Percentiles rank a stretch among this genome's conserved stretches.
Conservation (phyloP, 2,113 vertebrate species). For the Edolisoma coerulescens region DNA sequence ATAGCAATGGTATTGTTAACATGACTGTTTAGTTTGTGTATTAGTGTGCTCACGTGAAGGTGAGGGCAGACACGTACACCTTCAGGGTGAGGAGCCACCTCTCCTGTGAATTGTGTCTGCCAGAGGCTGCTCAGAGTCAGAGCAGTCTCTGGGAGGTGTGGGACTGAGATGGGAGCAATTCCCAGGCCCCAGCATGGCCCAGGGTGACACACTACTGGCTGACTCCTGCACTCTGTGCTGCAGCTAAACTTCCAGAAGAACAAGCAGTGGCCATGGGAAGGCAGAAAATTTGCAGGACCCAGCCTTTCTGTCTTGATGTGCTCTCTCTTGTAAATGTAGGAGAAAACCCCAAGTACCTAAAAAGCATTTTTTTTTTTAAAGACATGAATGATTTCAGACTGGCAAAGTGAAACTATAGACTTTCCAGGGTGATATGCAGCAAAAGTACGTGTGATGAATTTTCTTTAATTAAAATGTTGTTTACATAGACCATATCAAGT, state of each 20-base stretch:
- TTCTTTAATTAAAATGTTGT: neutral
- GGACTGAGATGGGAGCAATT: neutral
- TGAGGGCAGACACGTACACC: rapidly evolving
- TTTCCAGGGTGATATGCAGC: neutral
- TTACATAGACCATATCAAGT: neutral
- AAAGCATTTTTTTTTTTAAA: neutral
- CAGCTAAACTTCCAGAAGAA: neutral
- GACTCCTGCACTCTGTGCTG: neutral
- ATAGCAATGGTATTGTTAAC: neutral
- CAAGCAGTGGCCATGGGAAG: neutral
- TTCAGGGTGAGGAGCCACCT: neutral
- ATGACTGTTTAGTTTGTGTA: neutral
- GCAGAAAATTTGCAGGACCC: neutral
- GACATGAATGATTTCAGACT: neutral
- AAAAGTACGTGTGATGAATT: neutral
- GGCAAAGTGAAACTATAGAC: neutral
- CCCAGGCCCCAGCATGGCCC: rapidly evolving
- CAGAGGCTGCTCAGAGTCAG: neutral
- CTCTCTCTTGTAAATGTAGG: neutral
- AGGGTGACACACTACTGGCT: neutral
- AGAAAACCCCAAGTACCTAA: neutral
- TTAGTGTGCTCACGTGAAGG: neutral
- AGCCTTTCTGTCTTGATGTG: neutral
- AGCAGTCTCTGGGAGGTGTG: neutral
- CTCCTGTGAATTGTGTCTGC: rapidly evolving